Conservation (phyloP, 2,113 vertebrate species). For the Orientallactaga bullata region DNA sequence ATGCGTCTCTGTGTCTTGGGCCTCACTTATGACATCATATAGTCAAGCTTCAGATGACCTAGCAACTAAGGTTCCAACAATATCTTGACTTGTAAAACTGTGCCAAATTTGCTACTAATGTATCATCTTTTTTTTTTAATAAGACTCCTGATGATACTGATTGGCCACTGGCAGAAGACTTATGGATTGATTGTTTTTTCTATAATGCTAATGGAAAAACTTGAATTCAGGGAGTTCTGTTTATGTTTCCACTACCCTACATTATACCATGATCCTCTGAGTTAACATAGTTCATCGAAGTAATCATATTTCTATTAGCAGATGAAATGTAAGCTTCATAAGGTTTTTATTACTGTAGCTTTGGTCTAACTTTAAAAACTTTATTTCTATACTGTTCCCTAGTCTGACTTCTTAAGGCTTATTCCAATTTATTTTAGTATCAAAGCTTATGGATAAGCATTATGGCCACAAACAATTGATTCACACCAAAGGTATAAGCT, state of each 20-base stretch:
- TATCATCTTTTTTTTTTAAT: neutral
- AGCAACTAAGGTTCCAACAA: conserved; percentile 4
- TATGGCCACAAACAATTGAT: neutral
- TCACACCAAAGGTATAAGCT: neutral
- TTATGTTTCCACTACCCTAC: neutral
- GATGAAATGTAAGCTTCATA: conserved; percentile 10
- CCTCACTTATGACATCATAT: conserved; percentile 11
- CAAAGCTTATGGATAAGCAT: neutral
- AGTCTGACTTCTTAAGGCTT: neutral
- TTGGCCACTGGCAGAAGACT: neutral
- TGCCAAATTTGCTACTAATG: conserved; percentile 23
- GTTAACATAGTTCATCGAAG: neutral
- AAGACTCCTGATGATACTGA: neutral
- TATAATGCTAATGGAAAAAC: neutral
- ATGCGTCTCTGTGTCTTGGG: neutral
- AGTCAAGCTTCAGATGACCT: neutral
- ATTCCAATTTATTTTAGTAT: conserved; percentile 35
- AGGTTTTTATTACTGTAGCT: neutral
- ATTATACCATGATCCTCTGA: neutral
- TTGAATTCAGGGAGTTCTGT: neutral
- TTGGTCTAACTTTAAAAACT: neutral
- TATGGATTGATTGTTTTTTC: conserved; percentile 30
- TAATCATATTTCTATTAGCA: neutral
- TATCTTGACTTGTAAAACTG: neutral
- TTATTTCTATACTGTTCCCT: neutral